Conservation (phyloP, 1,140 invertebrate genomes). For the Sitophilus oryzae region DNA sequence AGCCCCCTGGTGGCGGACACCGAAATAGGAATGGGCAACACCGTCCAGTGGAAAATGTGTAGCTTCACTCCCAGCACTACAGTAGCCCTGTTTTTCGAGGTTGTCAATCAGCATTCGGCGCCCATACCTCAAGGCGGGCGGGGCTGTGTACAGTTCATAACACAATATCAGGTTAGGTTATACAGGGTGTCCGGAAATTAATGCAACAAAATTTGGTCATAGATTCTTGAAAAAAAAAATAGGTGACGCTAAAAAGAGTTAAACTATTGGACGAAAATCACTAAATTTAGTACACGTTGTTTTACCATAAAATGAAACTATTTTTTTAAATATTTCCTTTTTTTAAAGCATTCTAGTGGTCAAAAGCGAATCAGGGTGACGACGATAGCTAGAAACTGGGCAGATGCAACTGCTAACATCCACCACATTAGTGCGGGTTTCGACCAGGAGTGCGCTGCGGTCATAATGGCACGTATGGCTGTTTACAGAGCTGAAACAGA, state of each 20-base stretch:
- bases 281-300: no score
- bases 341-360: conserved; percentile 81
- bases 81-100: conserved; percentile 93
- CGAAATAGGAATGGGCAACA: conserved; percentile 95
- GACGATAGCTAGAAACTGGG: conserved; percentile 92
- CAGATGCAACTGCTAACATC: conserved; percentile 71
- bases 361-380: conserved; percentile 93
- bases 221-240: no score
- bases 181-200: no score
- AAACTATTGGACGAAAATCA: no score
- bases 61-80: conserved; percentile 89
- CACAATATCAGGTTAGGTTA: conserved; percentile 54
- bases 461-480: conserved; percentile 94
- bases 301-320: no score
- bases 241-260: background rate
- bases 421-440: conserved; percentile 87
- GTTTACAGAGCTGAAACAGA: conserved; percentile 94
- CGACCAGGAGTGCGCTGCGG: conserved; percentile 96
- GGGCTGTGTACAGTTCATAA: conserved; percentile 97
- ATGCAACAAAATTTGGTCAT: no score
- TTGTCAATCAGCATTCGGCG: conserved; percentile 93
- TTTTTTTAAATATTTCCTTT: no score
- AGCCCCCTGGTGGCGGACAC: conserved; percentile 88
- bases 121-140: conserved; percentile 92
- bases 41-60: conserved; percentile 98